These are phyloP conservation scores for Mustela erminea DNA, from an alignment of 2,797 vertebrate species.

Conservation along the genomic window DNA sequence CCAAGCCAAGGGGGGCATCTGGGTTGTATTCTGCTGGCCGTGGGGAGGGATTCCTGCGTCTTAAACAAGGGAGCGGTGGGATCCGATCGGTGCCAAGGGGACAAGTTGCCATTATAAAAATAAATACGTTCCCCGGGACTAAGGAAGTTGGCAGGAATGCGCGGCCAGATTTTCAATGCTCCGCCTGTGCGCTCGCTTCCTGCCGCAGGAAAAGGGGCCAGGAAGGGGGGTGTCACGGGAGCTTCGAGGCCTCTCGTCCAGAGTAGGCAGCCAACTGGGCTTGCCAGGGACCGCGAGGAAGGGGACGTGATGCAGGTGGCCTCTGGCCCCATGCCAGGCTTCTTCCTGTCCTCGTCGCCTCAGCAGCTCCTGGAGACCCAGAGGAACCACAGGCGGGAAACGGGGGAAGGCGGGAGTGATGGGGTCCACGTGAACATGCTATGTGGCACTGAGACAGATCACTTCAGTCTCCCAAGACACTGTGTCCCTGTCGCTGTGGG, in stretches of 20 bases:
- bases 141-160: conserved; percentile 56
- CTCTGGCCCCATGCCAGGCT: neutral
- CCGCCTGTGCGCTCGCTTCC: conserved; percentile 32
- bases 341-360: neutral
- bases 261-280: neutral
- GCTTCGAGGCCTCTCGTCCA: neutral
- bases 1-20: neutral
- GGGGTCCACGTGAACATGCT: neutral
- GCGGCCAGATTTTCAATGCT: conserved; percentile 30
- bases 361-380: too few relatives aligned
- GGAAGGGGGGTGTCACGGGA: neutral
- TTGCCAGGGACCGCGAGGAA: neutral
- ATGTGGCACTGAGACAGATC: neutral
- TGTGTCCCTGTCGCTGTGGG: neutral
- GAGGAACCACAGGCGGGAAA: neutral
- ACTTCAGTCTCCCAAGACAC: neutral
- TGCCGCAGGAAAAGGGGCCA: conserved; percentile 36
- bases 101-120: conserved; percentile 50
- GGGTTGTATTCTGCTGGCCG: neutral
- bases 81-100: neutral
- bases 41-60: neutral
- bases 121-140: neutral
- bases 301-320: neutral
- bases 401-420: neutral
- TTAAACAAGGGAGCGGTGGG: conserved; percentile 7